phyloP scores from a whole-genome alignment of 2,113 vertebrate genomes.

The Dasyprocta punctata region DNA sequence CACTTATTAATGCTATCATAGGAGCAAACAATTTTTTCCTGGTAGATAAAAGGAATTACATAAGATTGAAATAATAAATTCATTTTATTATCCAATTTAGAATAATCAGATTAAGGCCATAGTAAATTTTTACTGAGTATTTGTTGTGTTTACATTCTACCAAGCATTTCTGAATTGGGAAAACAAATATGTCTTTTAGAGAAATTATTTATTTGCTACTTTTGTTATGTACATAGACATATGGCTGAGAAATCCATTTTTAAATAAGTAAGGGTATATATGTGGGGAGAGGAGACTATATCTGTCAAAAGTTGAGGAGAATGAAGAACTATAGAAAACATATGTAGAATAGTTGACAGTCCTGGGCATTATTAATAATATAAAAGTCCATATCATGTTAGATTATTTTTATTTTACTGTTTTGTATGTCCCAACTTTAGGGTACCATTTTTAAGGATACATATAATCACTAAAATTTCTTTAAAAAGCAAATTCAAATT shows the following conservation, averaged over 20 bases:
- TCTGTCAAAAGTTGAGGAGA: background rate
- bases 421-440: background rate
- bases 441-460: background rate
- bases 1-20: background rate
- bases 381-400: background rate
- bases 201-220: background rate
- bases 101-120: background rate
- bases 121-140: background rate
- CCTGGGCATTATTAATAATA: background rate
- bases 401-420: constrained; percentile 24
- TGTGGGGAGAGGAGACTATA: background rate
- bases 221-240: constrained; percentile 31
- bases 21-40: background rate
- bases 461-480: background rate
- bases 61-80: background rate
- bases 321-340: background rate
- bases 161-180: background rate
- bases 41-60: background rate
- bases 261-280: too few relatives aligned
- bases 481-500: background rate
- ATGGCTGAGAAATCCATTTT: constrained; percentile 11
- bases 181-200: background rate
- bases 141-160: background rate
- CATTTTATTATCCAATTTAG: background rate
- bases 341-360: background rate